A percentile compares a stretch with the other conserved stretches of the same genome.
Conservation (phyloP, 2,113 vertebrate genomes). For the Butastur rufipennis region DNA sequence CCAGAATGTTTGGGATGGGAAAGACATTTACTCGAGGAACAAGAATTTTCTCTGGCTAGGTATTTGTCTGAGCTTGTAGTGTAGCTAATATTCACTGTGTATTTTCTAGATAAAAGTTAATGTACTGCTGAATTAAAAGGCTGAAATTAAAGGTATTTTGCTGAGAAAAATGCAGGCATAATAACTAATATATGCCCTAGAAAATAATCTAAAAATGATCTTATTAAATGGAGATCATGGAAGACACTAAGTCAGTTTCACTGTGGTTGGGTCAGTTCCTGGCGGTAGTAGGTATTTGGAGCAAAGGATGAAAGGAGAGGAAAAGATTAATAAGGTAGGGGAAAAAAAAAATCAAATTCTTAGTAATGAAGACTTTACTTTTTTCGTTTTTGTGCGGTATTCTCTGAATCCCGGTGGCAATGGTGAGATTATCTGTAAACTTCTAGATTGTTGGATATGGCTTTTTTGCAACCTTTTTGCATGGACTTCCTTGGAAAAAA, state of each 20-base stretch:
- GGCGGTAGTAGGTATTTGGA: neutral
- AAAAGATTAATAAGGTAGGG: neutral
- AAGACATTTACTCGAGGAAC: neutral
- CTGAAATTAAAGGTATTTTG: neutral
- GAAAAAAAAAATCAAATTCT: neutral
- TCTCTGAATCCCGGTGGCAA: neutral
- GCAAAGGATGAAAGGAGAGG: neutral
- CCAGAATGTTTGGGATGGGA: conserved; percentile 9
- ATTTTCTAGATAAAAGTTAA: neutral
- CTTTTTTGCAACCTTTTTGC: neutral
- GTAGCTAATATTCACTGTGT: neutral
- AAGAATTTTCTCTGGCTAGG: neutral
- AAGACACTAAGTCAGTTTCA: neutral
- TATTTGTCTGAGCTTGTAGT: conserved; percentile 44
- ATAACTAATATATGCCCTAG: neutral
- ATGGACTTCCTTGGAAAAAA: neutral
- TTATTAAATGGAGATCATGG: neutral
- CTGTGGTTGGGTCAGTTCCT: neutral
- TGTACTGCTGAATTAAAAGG: neutral
- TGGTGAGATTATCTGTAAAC: neutral
- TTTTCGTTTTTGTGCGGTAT: rapidly evolving
- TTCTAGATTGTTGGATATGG: neutral
- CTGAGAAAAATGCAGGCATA: neutral
- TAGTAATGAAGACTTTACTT: neutral
- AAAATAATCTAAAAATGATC: neutral